Evolutionary conservation across 2,888 invertebrate genomes (phyloP).

Genomic region (Brassicogethes aeneus): DNA sequence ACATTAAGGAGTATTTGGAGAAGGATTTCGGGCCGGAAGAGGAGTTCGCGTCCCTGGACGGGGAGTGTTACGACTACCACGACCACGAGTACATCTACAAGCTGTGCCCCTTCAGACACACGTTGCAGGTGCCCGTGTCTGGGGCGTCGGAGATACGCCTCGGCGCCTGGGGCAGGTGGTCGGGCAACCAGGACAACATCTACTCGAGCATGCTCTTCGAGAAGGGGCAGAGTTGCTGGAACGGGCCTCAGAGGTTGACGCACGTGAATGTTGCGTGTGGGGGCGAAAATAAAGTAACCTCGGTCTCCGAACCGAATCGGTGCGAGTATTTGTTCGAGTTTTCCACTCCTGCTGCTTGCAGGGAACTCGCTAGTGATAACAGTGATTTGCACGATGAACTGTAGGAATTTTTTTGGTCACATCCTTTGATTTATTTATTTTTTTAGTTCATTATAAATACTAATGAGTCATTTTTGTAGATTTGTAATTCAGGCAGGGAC

Average conservation of each 20-base stretch:
- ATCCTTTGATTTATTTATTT: too few relatives aligned
- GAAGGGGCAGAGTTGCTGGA: conserved; percentile 93
- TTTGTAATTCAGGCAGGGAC: too few relatives aligned
- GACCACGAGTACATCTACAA: conserved; percentile 94
- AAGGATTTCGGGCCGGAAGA: conserved; percentile 87
- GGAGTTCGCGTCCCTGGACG: conserved; percentile 82
- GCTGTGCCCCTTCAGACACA: conserved; percentile 78
- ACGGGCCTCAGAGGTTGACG: conserved; percentile 88
- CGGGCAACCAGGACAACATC: conserved; percentile 60
- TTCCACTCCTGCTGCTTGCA: conserved; percentile 84
- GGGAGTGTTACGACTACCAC: conserved; percentile 77
- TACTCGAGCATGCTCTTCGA: conserved; percentile 82
- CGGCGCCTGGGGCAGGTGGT: conserved; percentile 87
- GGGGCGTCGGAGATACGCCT: conserved; percentile 71
- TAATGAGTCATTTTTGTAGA: too few relatives aligned
- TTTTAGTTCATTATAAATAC: too few relatives aligned
- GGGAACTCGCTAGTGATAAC: conserved; percentile 38
- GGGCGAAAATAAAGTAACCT: conserved; percentile 68
- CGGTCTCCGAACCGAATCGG: conserved; percentile 87
- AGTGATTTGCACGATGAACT: conserved; percentile 52
- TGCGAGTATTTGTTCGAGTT: conserved; percentile 95
- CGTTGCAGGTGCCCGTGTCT: conserved; percentile 74
- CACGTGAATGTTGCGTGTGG: conserved; percentile 77
- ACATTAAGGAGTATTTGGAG: conserved; percentile 67
- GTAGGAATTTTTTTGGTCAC: too few relatives aligned